Conservation (phyloP, 2,888 invertebrate species). For the Sericinus montela region DNA sequence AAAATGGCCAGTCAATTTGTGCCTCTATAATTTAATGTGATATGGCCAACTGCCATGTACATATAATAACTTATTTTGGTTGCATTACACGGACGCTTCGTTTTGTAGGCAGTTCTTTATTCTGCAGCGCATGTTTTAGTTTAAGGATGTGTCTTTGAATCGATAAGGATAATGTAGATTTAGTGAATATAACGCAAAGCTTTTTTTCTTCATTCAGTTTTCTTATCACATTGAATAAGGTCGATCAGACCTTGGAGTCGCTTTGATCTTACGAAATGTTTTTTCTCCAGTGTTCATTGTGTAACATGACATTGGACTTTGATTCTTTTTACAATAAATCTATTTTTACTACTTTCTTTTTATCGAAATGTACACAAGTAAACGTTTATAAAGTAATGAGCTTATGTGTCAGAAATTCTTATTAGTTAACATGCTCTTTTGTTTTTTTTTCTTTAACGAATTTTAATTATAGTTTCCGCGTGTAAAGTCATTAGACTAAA, state of each 20-base stretch:
- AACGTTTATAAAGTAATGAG: too few relatives aligned
- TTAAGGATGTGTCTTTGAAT: constrained; percentile 48
- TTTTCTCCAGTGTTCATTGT: constrained; percentile 46
- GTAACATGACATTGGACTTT: constrained; percentile 28
- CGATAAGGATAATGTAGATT: constrained; percentile 47
- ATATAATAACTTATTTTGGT: constrained; percentile 29
- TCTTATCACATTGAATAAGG: constrained; percentile 45
- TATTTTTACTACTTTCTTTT: too few relatives aligned
- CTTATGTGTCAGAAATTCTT: too few relatives aligned
- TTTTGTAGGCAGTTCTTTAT: constrained; percentile 39
- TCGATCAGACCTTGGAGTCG: constrained; percentile 51
- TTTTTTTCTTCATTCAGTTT: constrained; percentile 42
- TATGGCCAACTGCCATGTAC: constrained; percentile 39
- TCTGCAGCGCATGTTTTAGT: constrained; percentile 43
- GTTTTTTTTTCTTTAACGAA: too few relatives aligned
- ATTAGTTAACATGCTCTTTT: too few relatives aligned
- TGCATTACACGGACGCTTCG: constrained; percentile 44
- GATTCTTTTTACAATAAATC: background rate
- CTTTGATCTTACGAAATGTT: constrained; percentile 49
- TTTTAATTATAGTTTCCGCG: background rate
- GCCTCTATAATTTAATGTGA: constrained; percentile 40
- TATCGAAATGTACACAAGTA: too few relatives aligned
- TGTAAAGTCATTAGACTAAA: constrained; percentile 20
- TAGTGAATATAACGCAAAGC: constrained; percentile 32
- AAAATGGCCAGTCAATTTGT: constrained; percentile 56